These are phyloP conservation scores for Diadegma fenestrale DNA, from an alignment of 2,888 invertebrate genomes.

Conservation along the genomic window DNA sequence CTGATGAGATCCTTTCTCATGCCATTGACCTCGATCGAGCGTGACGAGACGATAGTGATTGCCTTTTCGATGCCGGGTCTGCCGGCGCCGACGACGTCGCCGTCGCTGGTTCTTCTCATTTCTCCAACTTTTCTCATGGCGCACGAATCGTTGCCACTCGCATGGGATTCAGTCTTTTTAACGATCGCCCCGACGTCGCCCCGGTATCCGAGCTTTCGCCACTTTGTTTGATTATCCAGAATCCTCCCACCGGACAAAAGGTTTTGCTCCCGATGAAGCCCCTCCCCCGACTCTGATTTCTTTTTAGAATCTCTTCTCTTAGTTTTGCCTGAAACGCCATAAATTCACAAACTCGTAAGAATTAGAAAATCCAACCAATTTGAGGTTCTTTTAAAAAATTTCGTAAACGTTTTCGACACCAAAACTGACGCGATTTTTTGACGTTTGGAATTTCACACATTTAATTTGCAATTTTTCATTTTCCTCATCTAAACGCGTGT, in stretches of 20 bases:
- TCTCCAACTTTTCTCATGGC: slow-evolving; percentile 82
- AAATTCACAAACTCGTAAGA: background rate
- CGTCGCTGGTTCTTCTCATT: slow-evolving; percentile 86
- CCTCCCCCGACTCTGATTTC: slow-evolving; percentile 87
- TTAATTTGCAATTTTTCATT: no score
- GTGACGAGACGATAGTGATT: slow-evolving; percentile 76
- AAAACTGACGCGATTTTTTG: no score
- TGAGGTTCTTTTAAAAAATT: no score
- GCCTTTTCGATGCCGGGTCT: slow-evolving; percentile 74
- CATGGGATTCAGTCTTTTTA: slow-evolving; percentile 85
- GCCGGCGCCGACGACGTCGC: slow-evolving; percentile 81
- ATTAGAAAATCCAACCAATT: no score
- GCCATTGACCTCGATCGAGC: slow-evolving; percentile 87
- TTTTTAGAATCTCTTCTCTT: slow-evolving; percentile 87
- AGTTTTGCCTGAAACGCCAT: slow-evolving; percentile 81
- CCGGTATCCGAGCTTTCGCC: slow-evolving; percentile 82
- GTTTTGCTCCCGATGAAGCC: slow-evolving; percentile 85
- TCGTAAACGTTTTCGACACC: no score
- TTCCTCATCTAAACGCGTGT: no score
- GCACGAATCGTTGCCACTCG: slow-evolving; percentile 84
- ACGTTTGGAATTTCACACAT: no score
- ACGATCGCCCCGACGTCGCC: slow-evolving; percentile 74
- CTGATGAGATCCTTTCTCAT: slow-evolving; percentile 85
- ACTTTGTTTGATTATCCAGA: slow-evolving; percentile 82
- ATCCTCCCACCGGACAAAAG: slow-evolving; percentile 84